These are phyloP conservation scores for Bos taurus DNA, from an alignment of 2,113 vertebrate species.

Conservation along the genomic window ARS-UCD2.0 NC_037343.1:25415001-25415500, in stretches of 20 bases:
- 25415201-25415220: slow-evolving; percentile 2
- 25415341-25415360: not conserved
- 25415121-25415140: not conserved
- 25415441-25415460: not conserved
- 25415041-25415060: not conserved
- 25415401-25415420: not conserved
- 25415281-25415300: not conserved
- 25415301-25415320: not conserved
- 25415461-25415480: not conserved
- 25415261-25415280: slow-evolving; percentile 18
- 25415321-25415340: not conserved
- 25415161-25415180: not conserved
- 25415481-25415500: not conserved
- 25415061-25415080: not conserved
- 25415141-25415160: not conserved
- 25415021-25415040: not conserved
- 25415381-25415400: slow-evolving; percentile 1
- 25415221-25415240: not conserved
- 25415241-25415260: not conserved
- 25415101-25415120: not conserved
- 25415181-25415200: not conserved
- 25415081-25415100: not conserved
- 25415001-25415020: not conserved
- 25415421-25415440: not conserved
- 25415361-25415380: not conserved